Conservation (phyloP, 2,888 invertebrate species). For the Andrena flavipes region DNA sequence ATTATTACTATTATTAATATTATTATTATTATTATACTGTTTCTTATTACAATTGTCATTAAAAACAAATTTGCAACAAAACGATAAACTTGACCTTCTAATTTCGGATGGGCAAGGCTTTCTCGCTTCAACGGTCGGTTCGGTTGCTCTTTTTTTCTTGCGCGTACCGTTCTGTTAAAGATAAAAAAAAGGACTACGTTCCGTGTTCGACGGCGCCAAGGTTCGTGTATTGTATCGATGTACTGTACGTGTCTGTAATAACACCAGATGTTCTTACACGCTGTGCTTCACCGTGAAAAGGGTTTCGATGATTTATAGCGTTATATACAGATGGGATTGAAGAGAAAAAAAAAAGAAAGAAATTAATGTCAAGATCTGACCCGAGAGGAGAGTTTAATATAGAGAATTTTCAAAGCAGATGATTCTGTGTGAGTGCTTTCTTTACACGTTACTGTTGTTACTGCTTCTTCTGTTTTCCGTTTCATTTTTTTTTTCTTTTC, state of each 20-base stretch:
- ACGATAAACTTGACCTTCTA: slow-evolving; percentile 66
- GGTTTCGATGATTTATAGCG: slow-evolving; percentile 61
- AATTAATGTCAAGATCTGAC: slow-evolving; percentile 61
- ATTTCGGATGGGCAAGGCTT: slow-evolving; percentile 55
- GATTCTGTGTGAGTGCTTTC: slow-evolving; percentile 55
- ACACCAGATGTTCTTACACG: slow-evolving; percentile 59
- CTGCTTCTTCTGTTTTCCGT: slow-evolving; percentile 18
- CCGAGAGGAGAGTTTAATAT: slow-evolving; percentile 60
- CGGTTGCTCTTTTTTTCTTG: slow-evolving; percentile 56
- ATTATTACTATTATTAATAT: slow-evolving; percentile 77
- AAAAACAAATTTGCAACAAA: slow-evolving; percentile 81
- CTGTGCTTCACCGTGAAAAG: slow-evolving; percentile 51
- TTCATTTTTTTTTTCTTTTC: slow-evolving; percentile 33
- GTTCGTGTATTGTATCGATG: slow-evolving; percentile 61
- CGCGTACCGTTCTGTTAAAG: slow-evolving; percentile 48
- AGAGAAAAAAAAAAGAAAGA: slow-evolving; percentile 18
- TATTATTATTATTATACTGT: slow-evolving; percentile 83
- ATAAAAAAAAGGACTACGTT: slow-evolving; percentile 13
- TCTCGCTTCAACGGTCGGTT: slow-evolving; percentile 47
- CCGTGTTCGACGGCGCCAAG: slow-evolving; percentile 52
- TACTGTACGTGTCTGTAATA: slow-evolving; percentile 49
- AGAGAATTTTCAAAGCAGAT: slow-evolving; percentile 64
- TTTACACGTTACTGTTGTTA: slow-evolving; percentile 45
- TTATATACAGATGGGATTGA: slow-evolving; percentile 51
- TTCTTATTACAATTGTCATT: slow-evolving; percentile 84